Percentiles rank a stretch among this genome's conserved stretches.
phyloP scores from a whole-genome alignment of 2,888 invertebrate species.

The Calameuta filiformis region DNA sequence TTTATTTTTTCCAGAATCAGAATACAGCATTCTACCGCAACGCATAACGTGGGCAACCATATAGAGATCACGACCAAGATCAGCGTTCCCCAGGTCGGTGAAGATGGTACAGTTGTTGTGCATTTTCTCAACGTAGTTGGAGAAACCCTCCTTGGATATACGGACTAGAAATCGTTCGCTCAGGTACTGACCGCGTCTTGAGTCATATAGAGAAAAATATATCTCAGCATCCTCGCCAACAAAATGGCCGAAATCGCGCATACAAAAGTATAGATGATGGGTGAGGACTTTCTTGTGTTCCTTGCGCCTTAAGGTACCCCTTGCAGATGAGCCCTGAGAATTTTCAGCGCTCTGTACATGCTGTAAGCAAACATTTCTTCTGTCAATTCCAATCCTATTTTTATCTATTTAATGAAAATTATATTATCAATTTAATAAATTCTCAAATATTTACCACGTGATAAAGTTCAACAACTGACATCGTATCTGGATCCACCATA shows the following conservation, averaged over 20 bases:
- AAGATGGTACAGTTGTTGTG: conserved; percentile 91
- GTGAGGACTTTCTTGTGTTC: conserved; percentile 73
- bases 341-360: conserved; percentile 70
- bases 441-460: conserved; percentile 76
- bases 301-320: conserved; percentile 71
- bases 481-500: conserved; percentile 89
- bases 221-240: conserved; percentile 90
- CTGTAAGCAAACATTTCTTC: conserved; percentile 50
- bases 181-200: conserved; percentile 79
- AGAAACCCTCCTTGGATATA: conserved; percentile 90
- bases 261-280: conserved; percentile 87
- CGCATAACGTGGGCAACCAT: conserved; percentile 91
- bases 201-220: conserved; percentile 88
- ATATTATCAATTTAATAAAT: neutral
- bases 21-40: conserved; percentile 84
- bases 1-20: conserved; percentile 68
- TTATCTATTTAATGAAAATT: neutral
- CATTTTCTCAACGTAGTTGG: conserved; percentile 87
- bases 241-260: conserved; percentile 88
- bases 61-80: conserved; percentile 86
- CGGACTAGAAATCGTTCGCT: conserved; percentile 91
- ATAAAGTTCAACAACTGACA: conserved; percentile 90
- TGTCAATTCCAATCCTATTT: neutral
- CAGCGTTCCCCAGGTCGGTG: conserved; percentile 84
- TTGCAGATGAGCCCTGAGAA: conserved; percentile 67